Evolutionary conservation across 2,888 invertebrate genomes (phyloP).

Genomic region (Julus scandinavius): DNA sequence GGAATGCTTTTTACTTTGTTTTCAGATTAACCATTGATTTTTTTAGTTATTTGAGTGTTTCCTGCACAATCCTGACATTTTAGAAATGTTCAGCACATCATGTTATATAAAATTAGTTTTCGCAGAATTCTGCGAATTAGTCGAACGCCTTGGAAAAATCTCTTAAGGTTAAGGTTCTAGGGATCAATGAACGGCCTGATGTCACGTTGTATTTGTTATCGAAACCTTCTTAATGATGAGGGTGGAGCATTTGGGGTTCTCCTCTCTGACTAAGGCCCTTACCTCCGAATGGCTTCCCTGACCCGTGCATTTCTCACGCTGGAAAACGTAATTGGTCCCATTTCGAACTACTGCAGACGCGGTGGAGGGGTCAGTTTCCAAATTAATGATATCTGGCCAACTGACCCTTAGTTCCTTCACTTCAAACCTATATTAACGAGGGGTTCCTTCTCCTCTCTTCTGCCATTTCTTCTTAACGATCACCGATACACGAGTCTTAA

Average conservation of each 20-base stretch:
- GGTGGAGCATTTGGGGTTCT: not conserved
- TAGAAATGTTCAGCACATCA: too few species aligned
- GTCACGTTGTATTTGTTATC: not conserved
- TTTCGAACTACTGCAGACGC: not conserved
- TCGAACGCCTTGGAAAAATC: too few species aligned
- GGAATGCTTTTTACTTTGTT: too few species aligned
- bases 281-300: not conserved
- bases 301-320: not conserved
- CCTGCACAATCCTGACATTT: too few species aligned
- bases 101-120: too few species aligned
- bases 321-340: not conserved
- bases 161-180: not conserved
- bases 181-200: not conserved
- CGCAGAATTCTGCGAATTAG: too few species aligned
- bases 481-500: too few species aligned
- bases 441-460: too few species aligned
- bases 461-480: not conserved
- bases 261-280: not conserved
- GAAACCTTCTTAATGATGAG: not conserved
- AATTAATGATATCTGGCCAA: constrained; percentile 33
- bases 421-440: not conserved
- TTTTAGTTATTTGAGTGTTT: too few species aligned
- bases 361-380: not conserved
- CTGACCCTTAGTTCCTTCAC: not conserved
- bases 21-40: too few species aligned